Conservation (phyloP, 2,888 invertebrate species). For the Micoletzkya japonica region DNA sequence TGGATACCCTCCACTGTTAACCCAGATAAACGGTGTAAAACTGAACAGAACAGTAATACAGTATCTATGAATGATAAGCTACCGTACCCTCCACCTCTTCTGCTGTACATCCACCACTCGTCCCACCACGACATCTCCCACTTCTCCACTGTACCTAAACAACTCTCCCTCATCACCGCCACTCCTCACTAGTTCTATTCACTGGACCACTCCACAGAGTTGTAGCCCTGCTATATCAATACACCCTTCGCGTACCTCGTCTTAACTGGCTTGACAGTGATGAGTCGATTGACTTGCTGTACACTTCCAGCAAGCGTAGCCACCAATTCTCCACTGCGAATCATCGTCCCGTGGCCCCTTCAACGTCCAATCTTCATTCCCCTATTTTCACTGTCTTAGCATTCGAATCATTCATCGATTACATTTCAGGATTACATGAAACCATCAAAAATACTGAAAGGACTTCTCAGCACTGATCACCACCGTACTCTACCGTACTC, state of each 20-base stretch:
- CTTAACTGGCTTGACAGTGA: slow-evolving; percentile 87
- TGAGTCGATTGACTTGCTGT: slow-evolving; percentile 89
- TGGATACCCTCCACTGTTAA: no score
- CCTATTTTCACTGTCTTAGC: no score
- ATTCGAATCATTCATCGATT: no score
- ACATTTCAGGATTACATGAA: not conserved
- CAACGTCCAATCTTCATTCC: slow-evolving; percentile 39
- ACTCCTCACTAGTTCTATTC: no score
- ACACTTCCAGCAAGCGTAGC: slow-evolving; percentile 92
- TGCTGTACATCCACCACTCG: slow-evolving; percentile 86
- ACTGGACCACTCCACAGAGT: no score
- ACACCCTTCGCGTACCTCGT: slow-evolving; percentile 81
- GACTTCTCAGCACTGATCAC: not conserved
- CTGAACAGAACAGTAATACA: not conserved
- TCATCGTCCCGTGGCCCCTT: slow-evolving; percentile 94
- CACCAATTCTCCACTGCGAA: slow-evolving; percentile 75
- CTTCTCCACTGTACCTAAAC: slow-evolving; percentile 73
- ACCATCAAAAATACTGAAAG: not conserved
- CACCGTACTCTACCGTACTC: not conserved
- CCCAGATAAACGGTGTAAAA: no score
- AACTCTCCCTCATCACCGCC: not conserved
- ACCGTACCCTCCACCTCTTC: slow-evolving; percentile 66
- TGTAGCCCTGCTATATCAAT: no score
- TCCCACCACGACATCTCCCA: slow-evolving; percentile 95
- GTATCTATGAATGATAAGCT: not conserved